phyloP scores from a whole-genome alignment of 2,888 invertebrate genomes.

The Drosophila sordidula region DNA sequence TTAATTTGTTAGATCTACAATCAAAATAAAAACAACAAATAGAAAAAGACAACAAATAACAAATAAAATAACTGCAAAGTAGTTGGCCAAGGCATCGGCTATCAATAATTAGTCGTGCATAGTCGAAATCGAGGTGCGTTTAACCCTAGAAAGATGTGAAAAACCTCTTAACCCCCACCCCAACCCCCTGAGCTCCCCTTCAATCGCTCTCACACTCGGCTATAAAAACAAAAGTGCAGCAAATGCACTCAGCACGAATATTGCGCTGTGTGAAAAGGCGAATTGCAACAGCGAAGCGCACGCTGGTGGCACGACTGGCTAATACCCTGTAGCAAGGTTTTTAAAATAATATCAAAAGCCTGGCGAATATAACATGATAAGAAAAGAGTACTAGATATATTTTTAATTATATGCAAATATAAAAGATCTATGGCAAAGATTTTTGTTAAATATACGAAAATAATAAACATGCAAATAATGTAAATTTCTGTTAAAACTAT shows the following conservation, averaged over 20 bases:
- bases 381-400: too few species aligned
- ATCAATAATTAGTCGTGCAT: constrained; percentile 33
- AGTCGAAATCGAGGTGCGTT: constrained; percentile 29
- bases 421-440: too few species aligned
- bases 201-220: constrained; percentile 1
- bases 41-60: constrained; percentile 4
- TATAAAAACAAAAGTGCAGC: constrained; percentile 27
- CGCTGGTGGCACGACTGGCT: neutral
- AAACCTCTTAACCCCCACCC: constrained; percentile 2
- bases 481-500: too few species aligned
- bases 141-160: constrained; percentile 25
- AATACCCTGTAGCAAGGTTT: constrained; percentile 13
- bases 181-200: neutral
- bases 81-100: constrained; percentile 10
- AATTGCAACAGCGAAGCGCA: constrained; percentile 9
- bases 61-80: constrained; percentile 1
- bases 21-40: constrained; percentile 26
- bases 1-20: constrained; percentile 61
- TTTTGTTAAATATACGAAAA: too few species aligned
- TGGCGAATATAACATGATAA: too few species aligned
- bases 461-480: too few species aligned
- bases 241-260: constrained; percentile 28
- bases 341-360: too few species aligned
- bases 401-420: too few species aligned
- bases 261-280: constrained; percentile 22